Base-by-base conservation (phyloP, 2,113 vertebrate genomes). In the Ceratotherium simum region DNA sequence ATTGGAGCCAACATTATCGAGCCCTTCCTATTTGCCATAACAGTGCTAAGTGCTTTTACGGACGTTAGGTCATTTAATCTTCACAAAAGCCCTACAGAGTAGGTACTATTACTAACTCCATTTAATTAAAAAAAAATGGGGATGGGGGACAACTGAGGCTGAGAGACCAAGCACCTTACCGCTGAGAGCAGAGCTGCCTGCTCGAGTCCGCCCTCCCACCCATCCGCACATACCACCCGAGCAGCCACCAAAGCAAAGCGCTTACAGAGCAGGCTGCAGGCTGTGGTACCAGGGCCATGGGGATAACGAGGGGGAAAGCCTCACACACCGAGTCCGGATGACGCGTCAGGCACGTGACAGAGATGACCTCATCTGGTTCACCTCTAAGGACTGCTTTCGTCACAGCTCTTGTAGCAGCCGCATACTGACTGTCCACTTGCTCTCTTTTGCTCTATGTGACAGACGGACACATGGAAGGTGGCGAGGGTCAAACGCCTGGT, bases 281-380 rank as follows among this genome's bases (percentile, higher is more conserved):
- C n/a, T 20, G 33, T 3, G 4, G 12, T 5, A 13, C 0, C 0
- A 0, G 46, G 25, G 64, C 1, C 67, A 76, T 1, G 10, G 25
- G n/a, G 62, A 8, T 36, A 3, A 76, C 0, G 67, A 76, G 18
- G 46, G 5, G 31, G 6, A n/a, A 20, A 1, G 21, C 54, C n/a
- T 7, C 5, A 17, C 2, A 25, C 46, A 3, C 0, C 0, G 21
- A 17, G 76, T 33, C 33, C 67, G 62, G 9, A 0, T 0, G 39
- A 18, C 0, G 1, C 0, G 13, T 1, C 72, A 33, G 67, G 36
- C 79, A 58, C 1, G 1, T 1, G 51, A 48, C 60, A 60, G 51
- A 36, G 33, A 85, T 2, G 46, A 16, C 0, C 25, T 51, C 20
- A 0, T 18, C 10, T 60, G 36, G 21, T 14, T 27, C 39, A 60